Evolutionary conservation across 2,888 invertebrate genomes (phyloP).

Genomic region (Apamea sordens): DNA sequence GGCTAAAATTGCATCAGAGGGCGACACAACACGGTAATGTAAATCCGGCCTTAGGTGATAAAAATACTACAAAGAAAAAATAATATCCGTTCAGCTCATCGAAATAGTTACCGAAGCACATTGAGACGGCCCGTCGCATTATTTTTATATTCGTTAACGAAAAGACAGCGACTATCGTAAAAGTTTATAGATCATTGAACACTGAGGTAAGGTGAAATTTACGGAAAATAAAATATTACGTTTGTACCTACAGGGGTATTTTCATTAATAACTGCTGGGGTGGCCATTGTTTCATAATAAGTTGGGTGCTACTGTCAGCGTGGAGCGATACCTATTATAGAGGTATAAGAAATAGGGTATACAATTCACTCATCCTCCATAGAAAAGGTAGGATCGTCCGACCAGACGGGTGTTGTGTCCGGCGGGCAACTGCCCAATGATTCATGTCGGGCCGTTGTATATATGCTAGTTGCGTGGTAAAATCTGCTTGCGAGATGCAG

Average conservation of each 20-base stretch:
- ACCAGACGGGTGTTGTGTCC: no score
- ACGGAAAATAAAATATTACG: slow-evolving; percentile 76
- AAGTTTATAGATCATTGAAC: slow-evolving; percentile 70
- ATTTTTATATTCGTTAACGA: slow-evolving; percentile 52
- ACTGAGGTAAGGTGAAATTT: slow-evolving; percentile 54
- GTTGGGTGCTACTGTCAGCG: slow-evolving; percentile 56
- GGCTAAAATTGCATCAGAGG: no score
- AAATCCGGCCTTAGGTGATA: no score
- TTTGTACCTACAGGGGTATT: slow-evolving; percentile 70
- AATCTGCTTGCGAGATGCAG: no score
- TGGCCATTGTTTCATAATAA: slow-evolving; percentile 72
- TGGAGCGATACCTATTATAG: slow-evolving; percentile 7
- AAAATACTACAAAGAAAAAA: slow-evolving; percentile 24
- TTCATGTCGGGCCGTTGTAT: no score
- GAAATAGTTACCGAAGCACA: slow-evolving; percentile 24
- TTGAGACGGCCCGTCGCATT: slow-evolving; percentile 26
- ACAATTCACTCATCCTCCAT: no score
- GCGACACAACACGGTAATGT: no score
- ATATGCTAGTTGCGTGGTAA: no score
- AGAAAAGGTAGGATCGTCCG: no score
- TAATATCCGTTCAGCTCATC: slow-evolving; percentile 21
- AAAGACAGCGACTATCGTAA: slow-evolving; percentile 53
- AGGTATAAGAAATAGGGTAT: no score
- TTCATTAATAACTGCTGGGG: slow-evolving; percentile 77
- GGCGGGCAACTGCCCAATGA: no score